Evolutionary conservation across 2,888 invertebrate species (phyloP), one percentile per base, ranked within the genome.

Genomic region (Tachina grossa): DNA sequence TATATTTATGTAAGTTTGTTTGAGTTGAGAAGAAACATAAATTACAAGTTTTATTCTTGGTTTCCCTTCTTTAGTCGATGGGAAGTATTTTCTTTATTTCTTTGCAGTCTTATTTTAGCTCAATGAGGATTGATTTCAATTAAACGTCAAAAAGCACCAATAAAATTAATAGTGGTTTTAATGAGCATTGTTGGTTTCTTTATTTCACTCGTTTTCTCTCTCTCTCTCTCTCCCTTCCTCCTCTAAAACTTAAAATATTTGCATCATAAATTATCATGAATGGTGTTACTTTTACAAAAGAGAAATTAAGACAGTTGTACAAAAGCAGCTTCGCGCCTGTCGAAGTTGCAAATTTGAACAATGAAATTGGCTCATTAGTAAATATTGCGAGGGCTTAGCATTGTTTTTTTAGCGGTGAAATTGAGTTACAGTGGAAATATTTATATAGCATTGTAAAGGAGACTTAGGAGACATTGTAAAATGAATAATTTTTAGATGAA

Each of bases 41-140:
- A 69, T 69, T 57, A 53, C 43, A 19, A 79, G 8, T 49, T 68
- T 53, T 16, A 19, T 53, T 61, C 10, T 19, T 59, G 13, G 2
- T 51, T 49, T 49, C 1, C 13, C 19, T 72, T 63, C 11, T 74
- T 71, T 11, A 68, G 57, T 65, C 39, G 55, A 14, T 19, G 61
- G 19, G 11, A 39, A 31, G 4, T 31, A 31, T 31, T 31, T 49
- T 22, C n/a, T 57, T 47, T 13, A 1, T 74, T 51, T 14, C 11
- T 69, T 55, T 69, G 49, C 13, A 9, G 19, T 19, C 9, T 59
- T 68, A 43, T 51, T 66, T 68, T 41, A n/a, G 57, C 49, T 75
- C 72, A 43, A 45, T 85, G 45, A 43, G 78, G 82, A 78, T 85
- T 75, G 82, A 85, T 85, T 85, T 82, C 82, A 85, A 82, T 82